phyloP scores from a whole-genome alignment of 2,113 vertebrate genomes.

The Ceuthmochares aereus region DNA sequence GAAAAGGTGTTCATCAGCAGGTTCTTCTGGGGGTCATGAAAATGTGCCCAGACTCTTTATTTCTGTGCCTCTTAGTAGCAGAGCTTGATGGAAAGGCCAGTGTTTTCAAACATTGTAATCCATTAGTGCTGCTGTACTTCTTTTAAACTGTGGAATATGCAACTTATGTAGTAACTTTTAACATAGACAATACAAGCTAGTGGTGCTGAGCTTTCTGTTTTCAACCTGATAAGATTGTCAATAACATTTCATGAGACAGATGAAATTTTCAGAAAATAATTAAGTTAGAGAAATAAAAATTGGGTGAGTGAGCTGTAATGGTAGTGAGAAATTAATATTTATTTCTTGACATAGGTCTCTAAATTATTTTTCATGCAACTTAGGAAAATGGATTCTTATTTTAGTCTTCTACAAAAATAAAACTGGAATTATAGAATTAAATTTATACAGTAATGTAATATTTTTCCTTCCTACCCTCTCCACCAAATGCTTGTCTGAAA shows the following conservation, averaged over 20 bases:
- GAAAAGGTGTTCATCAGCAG: neutral
- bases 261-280: neutral
- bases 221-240: neutral
- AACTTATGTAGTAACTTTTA: neutral
- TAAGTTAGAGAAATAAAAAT: neutral
- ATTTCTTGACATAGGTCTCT: neutral
- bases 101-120: neutral
- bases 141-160: neutral
- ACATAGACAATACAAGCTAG: neutral
- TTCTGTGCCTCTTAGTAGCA: neutral
- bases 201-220: neutral
- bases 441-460: neutral
- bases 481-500: neutral
- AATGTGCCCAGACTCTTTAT: neutral
- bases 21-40: neutral
- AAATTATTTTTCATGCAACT: neutral
- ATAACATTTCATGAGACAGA: neutral
- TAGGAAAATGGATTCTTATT: constrained; percentile 22
- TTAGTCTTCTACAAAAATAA: constrained; percentile 8
- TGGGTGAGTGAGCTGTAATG: neutral
- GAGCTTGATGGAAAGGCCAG: neutral
- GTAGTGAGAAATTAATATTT: constrained; percentile 14
- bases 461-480: too few relatives aligned
- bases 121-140: neutral
- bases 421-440: neutral